phyloP scores from a whole-genome alignment of 2,888 invertebrate genomes.

The Hipparchia sbordonii region DNA sequence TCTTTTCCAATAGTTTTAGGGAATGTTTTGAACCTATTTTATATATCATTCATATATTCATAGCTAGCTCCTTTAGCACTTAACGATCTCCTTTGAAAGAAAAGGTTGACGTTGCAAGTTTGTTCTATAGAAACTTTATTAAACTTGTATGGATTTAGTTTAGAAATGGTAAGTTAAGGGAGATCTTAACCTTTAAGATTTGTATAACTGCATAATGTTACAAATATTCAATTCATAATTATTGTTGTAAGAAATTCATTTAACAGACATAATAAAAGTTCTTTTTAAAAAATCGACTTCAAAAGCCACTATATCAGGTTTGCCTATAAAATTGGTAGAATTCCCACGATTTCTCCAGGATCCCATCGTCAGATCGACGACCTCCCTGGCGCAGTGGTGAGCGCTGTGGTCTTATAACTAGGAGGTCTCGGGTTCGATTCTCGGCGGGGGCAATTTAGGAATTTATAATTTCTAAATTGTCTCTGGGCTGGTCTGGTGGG shows the following conservation, averaged over 20 bases:
- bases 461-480: too few species aligned
- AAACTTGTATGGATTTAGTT: slow-evolving; percentile 38
- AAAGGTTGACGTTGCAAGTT: slow-evolving; percentile 75
- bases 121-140: slow-evolving; percentile 45
- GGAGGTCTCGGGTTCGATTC: too few species aligned
- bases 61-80: slow-evolving; percentile 72
- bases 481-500: too few species aligned
- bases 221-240: not conserved
- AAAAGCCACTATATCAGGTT: too few species aligned
- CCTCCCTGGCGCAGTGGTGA: too few species aligned
- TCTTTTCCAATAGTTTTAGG: slow-evolving; percentile 72
- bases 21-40: slow-evolving; percentile 65
- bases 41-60: slow-evolving; percentile 66
- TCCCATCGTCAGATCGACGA: too few species aligned
- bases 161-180: slow-evolving; percentile 59
- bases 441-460: too few species aligned
- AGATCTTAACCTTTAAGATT: slow-evolving; percentile 40
- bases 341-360: too few species aligned
- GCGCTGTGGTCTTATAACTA: too few species aligned
- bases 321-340: too few species aligned
- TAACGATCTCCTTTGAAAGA: slow-evolving; percentile 67
- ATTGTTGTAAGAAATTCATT: not conserved
- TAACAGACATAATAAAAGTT: too few species aligned
- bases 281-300: too few species aligned
- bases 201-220: slow-evolving; percentile 52